Evolutionary conservation across 2,888 invertebrate genomes (phyloP), one percentile per base, ranked within the genome.

Genomic region (Drosophila maculinotata): DNA sequence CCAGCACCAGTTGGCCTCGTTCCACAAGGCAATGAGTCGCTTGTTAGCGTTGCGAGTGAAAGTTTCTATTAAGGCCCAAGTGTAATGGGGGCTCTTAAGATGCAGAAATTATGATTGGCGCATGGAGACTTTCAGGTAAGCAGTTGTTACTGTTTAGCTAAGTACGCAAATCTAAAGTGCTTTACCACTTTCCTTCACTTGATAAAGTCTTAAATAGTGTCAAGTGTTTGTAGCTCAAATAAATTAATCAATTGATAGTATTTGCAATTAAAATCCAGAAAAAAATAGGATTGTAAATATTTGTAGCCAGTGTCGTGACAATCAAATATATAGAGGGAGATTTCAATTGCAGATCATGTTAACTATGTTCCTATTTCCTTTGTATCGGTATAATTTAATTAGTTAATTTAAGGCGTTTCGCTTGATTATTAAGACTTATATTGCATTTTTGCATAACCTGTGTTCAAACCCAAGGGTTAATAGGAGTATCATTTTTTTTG

Each of bases 41-140:
- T 51, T 70, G 70, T 79, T 65, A 54, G 79, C 56, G 49, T 58
- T 33, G 39, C 79, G 28, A 82, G 74, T 74, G 82, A 79, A 82
- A 79, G 76, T 65, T 64, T 44, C 76, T 47, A 65, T 64, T 63
- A 67, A 45, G 57, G 42, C 49, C 30, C 45, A 45, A 69, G 79
- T 81, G 69, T 45, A 53, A 63, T 66, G 70, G 49, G 39, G 30
- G 12, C 67, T 60, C 56, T 69, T 73, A 79, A 79, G 78, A 76
- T 76, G 52, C 57, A 7, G 17, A 59, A 70, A 58, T 79, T 79
- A 76, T 79, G 82, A 82, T 79, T 79, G 79, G 74, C 44, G 52
- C 42, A 38, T 35, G 31, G 56, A 47, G 64, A 54, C 30, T 33
- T 35, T n/a, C 41, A 17, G 31, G 33, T n/a, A 23, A 58, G 58